Evolutionary conservation across 2,797 vertebrate species (phyloP).

Genomic region (Phrynocephalus vlangalii): DNA sequence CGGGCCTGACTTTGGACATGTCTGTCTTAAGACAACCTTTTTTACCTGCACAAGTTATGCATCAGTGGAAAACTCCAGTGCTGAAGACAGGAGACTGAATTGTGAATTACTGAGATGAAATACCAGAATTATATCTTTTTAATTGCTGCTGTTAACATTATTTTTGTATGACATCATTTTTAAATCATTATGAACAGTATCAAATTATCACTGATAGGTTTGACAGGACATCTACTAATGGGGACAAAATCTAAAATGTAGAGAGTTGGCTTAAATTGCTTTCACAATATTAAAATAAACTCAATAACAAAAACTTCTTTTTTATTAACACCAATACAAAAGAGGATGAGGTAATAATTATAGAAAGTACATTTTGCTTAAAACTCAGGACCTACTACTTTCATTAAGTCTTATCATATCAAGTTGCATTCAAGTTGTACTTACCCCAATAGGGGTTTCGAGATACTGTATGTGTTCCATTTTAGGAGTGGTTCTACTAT

Average conservation of each 20-base stretch:
- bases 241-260: not conserved
- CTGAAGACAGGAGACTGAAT: not conserved
- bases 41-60: not conserved
- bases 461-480: no score
- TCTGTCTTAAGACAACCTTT: not conserved
- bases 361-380: not conserved
- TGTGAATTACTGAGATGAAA: not conserved
- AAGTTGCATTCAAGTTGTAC: no score
- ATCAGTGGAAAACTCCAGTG: not conserved
- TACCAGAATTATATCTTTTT: not conserved
- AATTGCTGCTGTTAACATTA: not conserved
- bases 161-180: not conserved
- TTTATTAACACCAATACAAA: not conserved
- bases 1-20: no score
- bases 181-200: not conserved
- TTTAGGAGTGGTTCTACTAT: no score
- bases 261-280: not conserved
- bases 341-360: not conserved
- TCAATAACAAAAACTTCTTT: slow-evolving; percentile 9
- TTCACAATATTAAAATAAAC: not conserved
- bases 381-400: slow-evolving; percentile 7
- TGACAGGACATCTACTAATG: not conserved
- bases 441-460: no score
- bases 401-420: not conserved
- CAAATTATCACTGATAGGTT: not conserved